A percentile compares a stretch with the other conserved stretches of the same genome.
Evolutionary conservation across 1,140 invertebrate species (phyloP).

Genomic region (Penaeus japonicus): DNA sequence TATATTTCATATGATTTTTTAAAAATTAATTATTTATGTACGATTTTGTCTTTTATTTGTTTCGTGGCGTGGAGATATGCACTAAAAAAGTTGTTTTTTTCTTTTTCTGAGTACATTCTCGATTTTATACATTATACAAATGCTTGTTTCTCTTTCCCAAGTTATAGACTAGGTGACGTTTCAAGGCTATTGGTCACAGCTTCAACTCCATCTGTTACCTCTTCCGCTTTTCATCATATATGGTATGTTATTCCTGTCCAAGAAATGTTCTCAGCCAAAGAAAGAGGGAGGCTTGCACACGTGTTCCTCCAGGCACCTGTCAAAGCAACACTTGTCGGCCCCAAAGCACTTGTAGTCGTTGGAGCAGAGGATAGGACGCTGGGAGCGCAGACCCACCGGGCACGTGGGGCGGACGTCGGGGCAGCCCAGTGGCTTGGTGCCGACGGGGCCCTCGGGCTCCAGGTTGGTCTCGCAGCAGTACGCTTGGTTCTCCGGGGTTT

Average conservation of each 20-base stretch:
- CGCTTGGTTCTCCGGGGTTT: background rate
- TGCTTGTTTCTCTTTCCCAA: too few relatives aligned
- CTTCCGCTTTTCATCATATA: background rate
- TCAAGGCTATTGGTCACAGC: too few relatives aligned
- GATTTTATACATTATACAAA: too few relatives aligned
- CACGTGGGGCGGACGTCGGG: conserved; percentile 19
- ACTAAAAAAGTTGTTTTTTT: too few relatives aligned
- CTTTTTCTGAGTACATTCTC: too few relatives aligned
- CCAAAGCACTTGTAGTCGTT: conserved; percentile 22
- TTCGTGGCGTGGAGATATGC: too few relatives aligned
- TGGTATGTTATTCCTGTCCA: background rate
- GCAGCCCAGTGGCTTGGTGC: conserved; percentile 13
- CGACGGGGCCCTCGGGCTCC: background rate
- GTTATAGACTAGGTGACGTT: too few relatives aligned
- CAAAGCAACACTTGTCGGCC: conserved; percentile 38
- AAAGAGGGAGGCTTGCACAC: conserved; percentile 31
- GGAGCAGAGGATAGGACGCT: conserved; percentile 10
- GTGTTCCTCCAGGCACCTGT: conserved; percentile 14
- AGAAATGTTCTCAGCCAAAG: background rate
- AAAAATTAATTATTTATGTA: too few relatives aligned
- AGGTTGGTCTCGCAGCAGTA: background rate
- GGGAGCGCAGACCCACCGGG: background rate
- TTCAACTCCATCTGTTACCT: too few relatives aligned
- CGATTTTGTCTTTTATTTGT: too few relatives aligned
- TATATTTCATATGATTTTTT: too few relatives aligned